Evolutionary conservation across 1,140 invertebrate species (phyloP), one percentile per base, ranked within the genome.

Genomic region (Augochlora pura): DNA sequence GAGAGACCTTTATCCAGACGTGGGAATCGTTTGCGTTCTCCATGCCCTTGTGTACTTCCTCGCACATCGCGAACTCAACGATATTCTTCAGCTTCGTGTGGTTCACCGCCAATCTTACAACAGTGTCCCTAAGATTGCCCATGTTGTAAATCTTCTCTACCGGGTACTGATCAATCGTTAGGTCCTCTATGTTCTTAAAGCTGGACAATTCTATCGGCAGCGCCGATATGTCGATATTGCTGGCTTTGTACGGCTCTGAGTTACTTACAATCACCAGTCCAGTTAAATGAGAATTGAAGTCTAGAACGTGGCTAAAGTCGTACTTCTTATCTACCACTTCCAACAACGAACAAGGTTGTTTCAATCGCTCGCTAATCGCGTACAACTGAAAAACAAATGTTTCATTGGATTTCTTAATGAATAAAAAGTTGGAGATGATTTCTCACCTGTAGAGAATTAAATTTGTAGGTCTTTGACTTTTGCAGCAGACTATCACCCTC

Each of bases 281-380:
- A 25, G 93, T 94, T 12, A 98, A 88, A 86, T 96, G 95, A 1
- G 96, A 96, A 90, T 97, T 97, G 88, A 98, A 97, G 90, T 99
- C 98, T 71, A 99, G 90, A 9, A 99, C 95, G 89, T 98, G 97
- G 85, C 97, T 97, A 80, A 99, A 96, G 91, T 99, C 97, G 87
- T 95, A 96, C 87, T 94, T 93, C 90, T 94, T 95, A 80, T 96
- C 95, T 74, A 94, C 92, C 64, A 95, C 95, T 93, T 96, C 95
- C 67, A 95, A 93, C 4, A 95, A 93, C 25, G 97, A 96, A 91
- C 97, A 97, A 1, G 97, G 96, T 83, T 97, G 94, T 90, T 97
- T 97, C 14, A 98, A 94, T 85, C 98, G 94, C 91, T 98, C 96
- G 87, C 96, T 97, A 65, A 99, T 96, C 27, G 98, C 97, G 93